Percentiles rank a stretch among this genome's conserved stretches.
These are phyloP conservation scores for Gibbula magus DNA, from an alignment of 2,888 invertebrate genomes.

Conservation along the genomic window DNA sequence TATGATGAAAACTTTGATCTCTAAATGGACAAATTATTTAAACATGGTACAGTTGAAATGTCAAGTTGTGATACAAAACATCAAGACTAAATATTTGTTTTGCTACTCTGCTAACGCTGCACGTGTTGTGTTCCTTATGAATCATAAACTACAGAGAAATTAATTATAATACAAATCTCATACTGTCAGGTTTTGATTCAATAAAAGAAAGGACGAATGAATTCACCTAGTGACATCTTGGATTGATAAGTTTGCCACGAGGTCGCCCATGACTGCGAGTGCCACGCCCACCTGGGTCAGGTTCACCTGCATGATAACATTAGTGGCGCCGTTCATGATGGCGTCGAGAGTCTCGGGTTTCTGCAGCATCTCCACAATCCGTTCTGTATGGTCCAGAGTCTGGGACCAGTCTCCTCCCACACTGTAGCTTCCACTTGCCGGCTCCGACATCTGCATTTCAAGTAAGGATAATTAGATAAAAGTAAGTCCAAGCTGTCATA, in stretches of 20 bases:
- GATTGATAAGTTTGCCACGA: background rate
- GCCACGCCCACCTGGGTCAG: slow-evolving; percentile 27
- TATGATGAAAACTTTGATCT: too few species aligned
- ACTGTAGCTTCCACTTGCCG: background rate
- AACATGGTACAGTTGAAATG: too few species aligned
- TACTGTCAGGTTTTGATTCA: too few species aligned
- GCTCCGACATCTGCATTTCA: too few species aligned
- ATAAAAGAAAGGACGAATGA: too few species aligned
- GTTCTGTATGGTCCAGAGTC: slow-evolving; percentile 34
- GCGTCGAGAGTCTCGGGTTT: background rate
- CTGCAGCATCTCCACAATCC: slow-evolving; percentile 26
- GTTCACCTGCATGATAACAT: slow-evolving; percentile 21
- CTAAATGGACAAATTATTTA: too few species aligned
- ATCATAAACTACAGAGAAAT: too few species aligned
- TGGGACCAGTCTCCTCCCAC: slow-evolving; percentile 39
- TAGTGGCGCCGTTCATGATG: slow-evolving; percentile 22
- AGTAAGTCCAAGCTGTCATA: background rate
- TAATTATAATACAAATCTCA: too few species aligned
- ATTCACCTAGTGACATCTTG: background rate
- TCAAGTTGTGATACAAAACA: too few species aligned
- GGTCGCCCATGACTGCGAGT: slow-evolving; percentile 7
- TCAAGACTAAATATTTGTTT: too few species aligned
- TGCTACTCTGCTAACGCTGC: too few species aligned
- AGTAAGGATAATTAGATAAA: background rate
- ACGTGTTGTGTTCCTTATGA: too few species aligned